Evolutionary conservation across 2,113 vertebrate species (phyloP).

Genomic region (Poecilia latipinna): DNA sequence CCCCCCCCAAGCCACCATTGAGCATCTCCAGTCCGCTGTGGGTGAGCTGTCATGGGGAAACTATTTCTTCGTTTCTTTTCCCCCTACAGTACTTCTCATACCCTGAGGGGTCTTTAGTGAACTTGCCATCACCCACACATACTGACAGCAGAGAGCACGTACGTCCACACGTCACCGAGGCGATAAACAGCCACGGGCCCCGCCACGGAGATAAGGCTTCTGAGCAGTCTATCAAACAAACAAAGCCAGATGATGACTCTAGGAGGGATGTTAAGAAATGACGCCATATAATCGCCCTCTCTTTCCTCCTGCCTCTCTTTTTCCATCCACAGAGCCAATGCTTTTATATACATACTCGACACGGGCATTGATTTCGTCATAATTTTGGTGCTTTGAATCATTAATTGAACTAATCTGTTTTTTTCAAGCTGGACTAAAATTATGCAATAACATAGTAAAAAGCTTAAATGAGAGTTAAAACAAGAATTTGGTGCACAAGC

Average conservation of each 20-base stretch:
- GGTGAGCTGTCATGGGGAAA: slow-evolving; percentile 64
- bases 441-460: too few species aligned
- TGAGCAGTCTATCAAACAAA: slow-evolving; percentile 73
- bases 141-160: slow-evolving; percentile 63
- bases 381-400: too few species aligned
- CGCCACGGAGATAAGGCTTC: slow-evolving; percentile 67
- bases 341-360: not conserved
- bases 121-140: slow-evolving; percentile 71
- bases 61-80: slow-evolving; percentile 33
- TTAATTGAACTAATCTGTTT: too few species aligned
- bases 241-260: slow-evolving; percentile 67
- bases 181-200: slow-evolving; percentile 71
- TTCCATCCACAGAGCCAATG: not conserved
- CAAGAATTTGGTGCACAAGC: too few species aligned
- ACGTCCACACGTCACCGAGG: slow-evolving; percentile 59
- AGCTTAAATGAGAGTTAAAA: too few species aligned
- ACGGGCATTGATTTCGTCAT: too few species aligned
- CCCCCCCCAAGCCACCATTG: slow-evolving; percentile 56
- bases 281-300: slow-evolving; percentile 47
- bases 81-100: slow-evolving; percentile 50
- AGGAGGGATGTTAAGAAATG: slow-evolving; percentile 56
- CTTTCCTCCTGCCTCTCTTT: slow-evolving; percentile 43
- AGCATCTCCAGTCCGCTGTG: slow-evolving; percentile 57
- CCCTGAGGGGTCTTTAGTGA: slow-evolving; percentile 68
- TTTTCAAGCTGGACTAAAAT: too few species aligned